phyloP scores from a whole-genome alignment of 2,797 vertebrate genomes.

The Basileuterus tristriatus region DNA sequence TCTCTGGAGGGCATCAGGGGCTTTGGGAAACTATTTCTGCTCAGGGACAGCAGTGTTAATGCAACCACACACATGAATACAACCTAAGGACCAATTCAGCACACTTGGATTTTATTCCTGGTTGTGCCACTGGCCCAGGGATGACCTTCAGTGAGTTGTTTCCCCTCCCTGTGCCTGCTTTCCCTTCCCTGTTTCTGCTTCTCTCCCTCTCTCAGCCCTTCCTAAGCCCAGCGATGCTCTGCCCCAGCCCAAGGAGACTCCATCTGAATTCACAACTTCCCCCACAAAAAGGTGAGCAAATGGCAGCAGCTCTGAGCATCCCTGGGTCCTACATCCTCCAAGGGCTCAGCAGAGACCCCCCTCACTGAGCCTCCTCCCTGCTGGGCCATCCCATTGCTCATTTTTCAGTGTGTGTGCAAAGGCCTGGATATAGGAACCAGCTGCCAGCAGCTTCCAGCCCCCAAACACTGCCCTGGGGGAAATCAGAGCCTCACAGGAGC shows the following conservation, averaged over 20 bases:
- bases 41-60: background rate
- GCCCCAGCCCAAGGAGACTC: background rate
- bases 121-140: background rate
- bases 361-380: background rate
- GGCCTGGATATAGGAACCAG: background rate
- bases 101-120: conserved; percentile 30
- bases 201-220: background rate
- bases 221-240: background rate
- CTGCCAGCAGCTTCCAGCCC: background rate
- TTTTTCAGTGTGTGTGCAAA: background rate
- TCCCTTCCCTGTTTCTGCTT: background rate
- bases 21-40: background rate
- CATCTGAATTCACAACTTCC: background rate
- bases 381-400: background rate
- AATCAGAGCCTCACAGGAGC: background rate
- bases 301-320: background rate
- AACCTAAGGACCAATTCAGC: background rate
- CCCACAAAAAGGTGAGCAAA: background rate
- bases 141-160: background rate
- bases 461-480: background rate
- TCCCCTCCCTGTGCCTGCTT: background rate
- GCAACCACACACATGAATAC: background rate
- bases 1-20: background rate
- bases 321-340: background rate
- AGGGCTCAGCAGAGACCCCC: background rate